phyloP scores from a whole-genome alignment of 92 coral and sea anemone genomes.

The Isaurus tuberculatus region DNA sequence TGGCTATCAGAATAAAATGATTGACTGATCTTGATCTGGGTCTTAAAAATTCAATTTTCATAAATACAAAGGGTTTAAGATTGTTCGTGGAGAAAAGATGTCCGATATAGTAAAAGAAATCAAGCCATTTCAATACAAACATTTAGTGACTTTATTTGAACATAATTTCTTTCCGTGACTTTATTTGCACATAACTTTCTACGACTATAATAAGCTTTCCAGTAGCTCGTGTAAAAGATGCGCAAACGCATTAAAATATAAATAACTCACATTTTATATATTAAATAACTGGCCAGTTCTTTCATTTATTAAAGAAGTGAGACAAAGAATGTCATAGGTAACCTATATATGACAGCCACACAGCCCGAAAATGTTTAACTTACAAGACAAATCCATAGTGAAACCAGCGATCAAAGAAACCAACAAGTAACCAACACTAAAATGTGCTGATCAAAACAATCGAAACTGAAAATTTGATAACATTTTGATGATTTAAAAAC shows the following conservation, averaged over 20 bases:
- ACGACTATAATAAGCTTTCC: background rate
- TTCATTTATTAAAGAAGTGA: background rate
- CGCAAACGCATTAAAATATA: constrained; percentile 12
- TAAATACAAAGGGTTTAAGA: no score
- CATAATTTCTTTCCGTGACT: constrained; percentile 24
- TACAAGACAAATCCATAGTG: background rate
- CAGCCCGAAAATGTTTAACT: background rate
- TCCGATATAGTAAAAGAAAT: no score
- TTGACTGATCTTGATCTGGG: no score
- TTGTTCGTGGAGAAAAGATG: no score
- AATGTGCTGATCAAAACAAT: background rate
- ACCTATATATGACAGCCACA: background rate
- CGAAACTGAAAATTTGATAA: background rate
- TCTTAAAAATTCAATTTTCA: no score
- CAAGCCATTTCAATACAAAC: constrained; percentile 2
- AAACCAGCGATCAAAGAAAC: background rate
- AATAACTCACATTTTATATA: constrained; percentile 6
- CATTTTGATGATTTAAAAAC: background rate
- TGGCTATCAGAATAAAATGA: no score
- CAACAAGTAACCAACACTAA: background rate
- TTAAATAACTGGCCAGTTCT: constrained; percentile 34
- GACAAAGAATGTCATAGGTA: background rate
- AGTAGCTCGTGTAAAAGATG: background rate
- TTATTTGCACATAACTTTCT: constrained; percentile 36
- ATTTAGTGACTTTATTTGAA: constrained; percentile 23